Evolutionary conservation across 2,797 vertebrate species (phyloP), one percentile per base, ranked within the genome.

Genomic region (Epinephelus malabaricus): DNA sequence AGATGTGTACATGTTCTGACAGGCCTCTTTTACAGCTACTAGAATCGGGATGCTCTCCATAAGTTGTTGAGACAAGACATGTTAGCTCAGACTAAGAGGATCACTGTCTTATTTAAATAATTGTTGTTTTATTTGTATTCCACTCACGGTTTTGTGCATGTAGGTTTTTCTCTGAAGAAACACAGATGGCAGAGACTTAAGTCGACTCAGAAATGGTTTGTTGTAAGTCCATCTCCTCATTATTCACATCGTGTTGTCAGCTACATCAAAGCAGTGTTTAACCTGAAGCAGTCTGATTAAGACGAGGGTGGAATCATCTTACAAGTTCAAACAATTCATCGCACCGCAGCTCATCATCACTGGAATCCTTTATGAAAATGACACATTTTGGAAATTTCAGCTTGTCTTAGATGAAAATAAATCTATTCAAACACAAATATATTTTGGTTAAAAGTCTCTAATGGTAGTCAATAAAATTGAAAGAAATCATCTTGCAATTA

Each of bases 241-340:
- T 76, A 76, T 73, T 76, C 47, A 40, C 59, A 27, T 25, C 50
- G 12, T 62, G 77, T 73, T 78, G 77, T 69, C 27, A 0, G 34
- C 54, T 13, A 47, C 68, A 82, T 87, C 81, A 83, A 80, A 86
- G 80, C 34, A 9, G 56, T 12, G 6, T 83, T 83, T 86, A 79
- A 87, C 81, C 72, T 74, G 58, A 63, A 88, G 64, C 78, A 30
- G 67, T 68, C 49, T 62, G 76, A 80, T 83, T 73, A 63, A 69
- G 56, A 68, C 12, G 3, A 73, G 51, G 43, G 21, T 54, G 49
- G 70, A 70, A 64, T 82, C 46, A 49, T 72, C 69, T 68, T 15
- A 55, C 15, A 38, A 60, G 54, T 78, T 83, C 69, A 82, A 87
- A 82, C 54, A 69, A 73, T 66, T 72, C 11, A 43, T 61, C 58